Conservation (phyloP, 64 coral and sea anemone genomes). For the Dendronephthya gigantea region DNA sequence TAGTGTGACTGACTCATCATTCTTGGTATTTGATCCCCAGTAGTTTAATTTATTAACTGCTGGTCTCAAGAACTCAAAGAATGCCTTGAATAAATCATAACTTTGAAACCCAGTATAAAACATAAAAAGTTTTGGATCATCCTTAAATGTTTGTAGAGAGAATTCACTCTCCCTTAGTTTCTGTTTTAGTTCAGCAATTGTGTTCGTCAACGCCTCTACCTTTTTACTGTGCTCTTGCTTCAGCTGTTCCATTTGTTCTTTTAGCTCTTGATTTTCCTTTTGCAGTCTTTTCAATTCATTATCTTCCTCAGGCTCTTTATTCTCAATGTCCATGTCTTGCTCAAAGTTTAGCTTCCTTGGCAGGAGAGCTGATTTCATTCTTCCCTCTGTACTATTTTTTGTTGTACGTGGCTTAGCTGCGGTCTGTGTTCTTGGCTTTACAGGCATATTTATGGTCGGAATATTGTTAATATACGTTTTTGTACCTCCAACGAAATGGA, state of each 20-base stretch:
- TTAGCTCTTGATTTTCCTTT: not conserved
- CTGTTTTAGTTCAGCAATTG: not conserved
- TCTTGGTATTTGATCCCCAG: conserved; percentile 46
- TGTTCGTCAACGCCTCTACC: not conserved
- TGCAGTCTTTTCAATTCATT: not conserved
- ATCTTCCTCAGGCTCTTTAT: not conserved
- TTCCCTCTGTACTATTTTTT: conserved; percentile 10
- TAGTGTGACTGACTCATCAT: conserved; percentile 25
- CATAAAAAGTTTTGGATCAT: not conserved
- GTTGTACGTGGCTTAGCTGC: not conserved
- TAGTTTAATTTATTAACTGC: conserved; percentile 34
- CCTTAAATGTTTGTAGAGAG: not conserved
- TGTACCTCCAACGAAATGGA: conserved; percentile 33
- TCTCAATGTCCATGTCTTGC: not conserved
- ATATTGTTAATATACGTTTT: conserved; percentile 31
- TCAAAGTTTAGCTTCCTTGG: not conserved
- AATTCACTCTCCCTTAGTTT: not conserved
- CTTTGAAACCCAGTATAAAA: conserved; percentile 39
- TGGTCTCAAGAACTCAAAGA: conserved; percentile 39
- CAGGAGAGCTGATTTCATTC: not conserved
- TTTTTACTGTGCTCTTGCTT: not conserved
- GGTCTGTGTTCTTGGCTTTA: not conserved
- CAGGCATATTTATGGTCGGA: conserved; percentile 23
- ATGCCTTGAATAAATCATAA: conserved; percentile 28
- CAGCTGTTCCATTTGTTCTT: not conserved